A percentile compares a stretch with the other conserved stretches of the same genome.
Conservation (phyloP, 2,888 invertebrate genomes). For the Pristionchus arcanus region DNA sequence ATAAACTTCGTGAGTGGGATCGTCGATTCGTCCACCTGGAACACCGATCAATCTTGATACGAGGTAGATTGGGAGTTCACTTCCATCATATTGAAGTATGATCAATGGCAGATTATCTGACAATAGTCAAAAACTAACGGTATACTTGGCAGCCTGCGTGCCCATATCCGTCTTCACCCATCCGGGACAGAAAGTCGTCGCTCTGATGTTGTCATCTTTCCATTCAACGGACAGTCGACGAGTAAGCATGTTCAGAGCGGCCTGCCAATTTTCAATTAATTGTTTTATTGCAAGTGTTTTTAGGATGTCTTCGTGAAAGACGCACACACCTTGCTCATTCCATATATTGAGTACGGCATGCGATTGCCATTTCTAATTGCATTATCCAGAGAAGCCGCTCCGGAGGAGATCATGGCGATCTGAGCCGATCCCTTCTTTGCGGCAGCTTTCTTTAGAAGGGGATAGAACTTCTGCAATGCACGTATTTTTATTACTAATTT, state of each 20-base stretch:
- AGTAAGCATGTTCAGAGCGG: conserved; percentile 50
- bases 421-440: background rate
- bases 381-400: background rate
- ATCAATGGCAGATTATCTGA: no score
- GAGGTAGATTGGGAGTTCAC: no score
- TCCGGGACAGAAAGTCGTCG: conserved; percentile 52
- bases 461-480: background rate
- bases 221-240: background rate
- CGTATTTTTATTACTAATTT: background rate
- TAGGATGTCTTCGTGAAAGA: no score
- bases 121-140: no score
- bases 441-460: conserved; percentile 11
- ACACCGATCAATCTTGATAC: background rate
- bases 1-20: background rate
- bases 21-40: conserved; percentile 34
- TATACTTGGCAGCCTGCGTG: background rate
- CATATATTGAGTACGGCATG: background rate
- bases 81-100: no score
- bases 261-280: background rate
- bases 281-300: no score
- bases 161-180: background rate
- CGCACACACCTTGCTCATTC: background rate
- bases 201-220: conserved; percentile 40
- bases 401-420: background rate
- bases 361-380: background rate